Conservation (phyloP, 2,888 invertebrate genomes). For the Tethea ocularis region DNA sequence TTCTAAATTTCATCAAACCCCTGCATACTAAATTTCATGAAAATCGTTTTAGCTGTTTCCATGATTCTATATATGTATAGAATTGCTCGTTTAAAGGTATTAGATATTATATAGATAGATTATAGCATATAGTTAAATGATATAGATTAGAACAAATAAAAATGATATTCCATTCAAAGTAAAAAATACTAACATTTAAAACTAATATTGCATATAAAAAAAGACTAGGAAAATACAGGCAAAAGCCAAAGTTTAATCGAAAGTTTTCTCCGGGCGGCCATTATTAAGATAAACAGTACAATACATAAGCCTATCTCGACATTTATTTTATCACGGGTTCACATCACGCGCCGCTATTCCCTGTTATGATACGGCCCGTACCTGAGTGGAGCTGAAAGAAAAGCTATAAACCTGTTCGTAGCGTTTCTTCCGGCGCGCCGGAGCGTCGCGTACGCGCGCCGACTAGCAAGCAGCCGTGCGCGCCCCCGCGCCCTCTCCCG, state of each 20-base stretch:
- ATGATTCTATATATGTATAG: no score
- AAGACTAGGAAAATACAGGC: slow-evolving; percentile 43
- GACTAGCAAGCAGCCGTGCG: slow-evolving; percentile 66
- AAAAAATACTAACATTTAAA: not conserved
- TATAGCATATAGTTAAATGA: no score
- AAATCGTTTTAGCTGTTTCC: no score
- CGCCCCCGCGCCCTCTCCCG: slow-evolving; percentile 41
- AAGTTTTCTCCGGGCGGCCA: slow-evolving; percentile 80
- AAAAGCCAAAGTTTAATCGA: slow-evolving; percentile 75
- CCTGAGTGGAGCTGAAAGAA: slow-evolving; percentile 84
- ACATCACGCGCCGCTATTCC: slow-evolving; percentile 84
- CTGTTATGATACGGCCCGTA: slow-evolving; percentile 84
- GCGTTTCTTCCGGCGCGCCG: slow-evolving; percentile 80
- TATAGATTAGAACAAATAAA: no score
- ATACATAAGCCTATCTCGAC: slow-evolving; percentile 85
- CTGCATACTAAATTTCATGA: no score
- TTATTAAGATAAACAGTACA: slow-evolving; percentile 84
- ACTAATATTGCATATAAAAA: slow-evolving; percentile 20
- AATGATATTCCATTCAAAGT: no score
- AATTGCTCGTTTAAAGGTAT: no score
- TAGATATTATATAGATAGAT: no score
- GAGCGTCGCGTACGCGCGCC: slow-evolving; percentile 80
- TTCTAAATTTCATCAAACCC: no score
- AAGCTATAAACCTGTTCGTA: slow-evolving; percentile 83
- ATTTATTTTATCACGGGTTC: slow-evolving; percentile 84